These are phyloP conservation scores for Platycnemis pennipes DNA, from an alignment of 2,888 invertebrate genomes.

Conservation along the genomic window DNA sequence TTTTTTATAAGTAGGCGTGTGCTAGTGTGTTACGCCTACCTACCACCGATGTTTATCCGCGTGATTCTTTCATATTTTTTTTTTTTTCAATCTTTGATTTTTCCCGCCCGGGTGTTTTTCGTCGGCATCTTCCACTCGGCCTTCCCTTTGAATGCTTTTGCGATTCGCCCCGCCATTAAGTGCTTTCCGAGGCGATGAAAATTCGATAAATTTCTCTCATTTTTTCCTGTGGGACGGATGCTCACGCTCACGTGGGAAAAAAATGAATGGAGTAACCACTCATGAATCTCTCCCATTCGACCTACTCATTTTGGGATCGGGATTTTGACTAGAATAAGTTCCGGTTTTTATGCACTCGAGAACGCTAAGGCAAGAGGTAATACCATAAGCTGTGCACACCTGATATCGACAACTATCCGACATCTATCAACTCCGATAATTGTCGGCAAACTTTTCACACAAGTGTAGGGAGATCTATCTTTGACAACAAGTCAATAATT, in stretches of 20 bases:
- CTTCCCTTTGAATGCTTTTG: background rate
- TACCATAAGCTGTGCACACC: too few species aligned
- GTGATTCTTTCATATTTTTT: background rate
- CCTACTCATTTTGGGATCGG: too few species aligned
- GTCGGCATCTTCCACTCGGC: background rate
- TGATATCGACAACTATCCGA: too few species aligned
- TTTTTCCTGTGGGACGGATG: background rate
- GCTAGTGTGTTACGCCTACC: background rate
- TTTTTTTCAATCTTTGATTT: background rate
- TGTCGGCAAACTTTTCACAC: too few species aligned
- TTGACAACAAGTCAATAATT: too few species aligned
- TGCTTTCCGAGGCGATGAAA: conserved; percentile 3
- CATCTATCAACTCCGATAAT: too few species aligned
- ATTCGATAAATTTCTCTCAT: conserved; percentile 19
- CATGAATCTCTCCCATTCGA: too few species aligned
- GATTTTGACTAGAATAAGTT: too few species aligned
- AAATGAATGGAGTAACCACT: background rate
- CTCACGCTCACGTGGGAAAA: background rate
- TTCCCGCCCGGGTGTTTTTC: background rate
- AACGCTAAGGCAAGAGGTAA: too few species aligned
- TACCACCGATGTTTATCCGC: background rate
- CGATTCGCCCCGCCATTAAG: background rate
- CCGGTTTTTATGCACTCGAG: too few species aligned
- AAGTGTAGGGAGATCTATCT: too few species aligned
- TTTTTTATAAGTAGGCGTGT: background rate